Conservation (phyloP, 1,140 invertebrate species). For the Vanessa atalanta region DNA sequence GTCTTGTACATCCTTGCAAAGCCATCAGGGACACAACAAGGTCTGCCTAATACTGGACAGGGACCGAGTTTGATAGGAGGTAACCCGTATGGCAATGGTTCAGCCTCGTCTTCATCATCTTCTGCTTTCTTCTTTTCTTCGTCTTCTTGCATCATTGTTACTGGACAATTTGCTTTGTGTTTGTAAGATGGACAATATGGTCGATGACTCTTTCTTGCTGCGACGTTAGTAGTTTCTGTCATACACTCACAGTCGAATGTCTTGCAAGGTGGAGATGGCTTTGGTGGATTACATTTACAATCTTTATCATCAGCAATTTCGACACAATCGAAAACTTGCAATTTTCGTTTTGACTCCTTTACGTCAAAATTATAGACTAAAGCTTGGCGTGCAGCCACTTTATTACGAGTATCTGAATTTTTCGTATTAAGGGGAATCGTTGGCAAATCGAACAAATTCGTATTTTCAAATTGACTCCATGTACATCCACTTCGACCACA, state of each 20-base stretch:
- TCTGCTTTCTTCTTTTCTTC: constrained; percentile 62
- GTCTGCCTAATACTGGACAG: constrained; percentile 72
- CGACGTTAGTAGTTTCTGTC: constrained; percentile 53
- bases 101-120: constrained; percentile 66
- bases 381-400: constrained; percentile 39
- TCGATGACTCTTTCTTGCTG: constrained; percentile 61
- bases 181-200: constrained; percentile 70
- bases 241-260: constrained; percentile 74
- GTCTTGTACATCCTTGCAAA: constrained; percentile 76
- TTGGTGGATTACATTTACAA: constrained; percentile 68
- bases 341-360: constrained; percentile 42
- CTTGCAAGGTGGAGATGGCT: constrained; percentile 63
- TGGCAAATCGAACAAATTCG: constrained; percentile 20
- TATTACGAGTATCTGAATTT: constrained; percentile 26
- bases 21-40: constrained; percentile 68
- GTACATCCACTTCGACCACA: constrained; percentile 35
- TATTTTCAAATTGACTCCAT: constrained; percentile 26
- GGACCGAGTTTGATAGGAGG: constrained; percentile 70
- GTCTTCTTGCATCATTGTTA: constrained; percentile 61
- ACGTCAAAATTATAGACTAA: constrained; percentile 55
- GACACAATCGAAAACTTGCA: constrained; percentile 55
- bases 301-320: constrained; percentile 63
- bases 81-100: constrained; percentile 67
- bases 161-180: constrained; percentile 71
- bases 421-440: constrained; percentile 21